These are phyloP conservation scores for Mormyrus hasselquistii DNA, from an alignment of 2,797 vertebrate genomes.

Conservation along the genomic window DNA sequence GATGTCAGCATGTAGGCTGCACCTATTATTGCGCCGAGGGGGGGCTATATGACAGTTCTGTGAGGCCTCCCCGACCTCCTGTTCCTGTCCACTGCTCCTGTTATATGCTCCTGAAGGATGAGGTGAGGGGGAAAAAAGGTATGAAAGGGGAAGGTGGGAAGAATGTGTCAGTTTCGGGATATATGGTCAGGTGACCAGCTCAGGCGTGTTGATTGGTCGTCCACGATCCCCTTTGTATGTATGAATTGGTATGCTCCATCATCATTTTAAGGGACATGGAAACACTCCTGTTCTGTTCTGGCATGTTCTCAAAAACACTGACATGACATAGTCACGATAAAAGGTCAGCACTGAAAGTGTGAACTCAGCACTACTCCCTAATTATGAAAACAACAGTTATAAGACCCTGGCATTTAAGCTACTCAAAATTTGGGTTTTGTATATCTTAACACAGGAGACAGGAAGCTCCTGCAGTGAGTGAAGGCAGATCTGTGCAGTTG, in stretches of 20 bases:
- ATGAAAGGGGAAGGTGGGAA: not conserved
- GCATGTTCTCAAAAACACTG: not conserved
- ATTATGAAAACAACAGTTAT: not conserved
- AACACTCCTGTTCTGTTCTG: not conserved
- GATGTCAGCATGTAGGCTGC: not conserved
- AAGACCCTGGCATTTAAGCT: not conserved
- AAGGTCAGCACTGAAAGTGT: not conserved
- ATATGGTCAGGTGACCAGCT: not conserved
- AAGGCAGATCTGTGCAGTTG: not conserved
- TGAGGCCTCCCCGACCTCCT: not conserved
- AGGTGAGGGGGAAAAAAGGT: conserved; percentile 31
- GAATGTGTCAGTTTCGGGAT: not conserved
- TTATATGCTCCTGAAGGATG: not conserved
- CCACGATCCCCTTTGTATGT: not conserved
- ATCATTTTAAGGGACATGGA: not conserved
- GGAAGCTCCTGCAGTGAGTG: not conserved
- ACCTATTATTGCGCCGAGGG: not conserved
- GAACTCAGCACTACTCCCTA: not conserved
- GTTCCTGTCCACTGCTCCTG: conserved; percentile 21
- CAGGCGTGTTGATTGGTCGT: not conserved
- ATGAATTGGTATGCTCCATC: not conserved
- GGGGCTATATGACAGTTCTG: not conserved
- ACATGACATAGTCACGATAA: not conserved
- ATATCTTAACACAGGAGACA: not conserved
- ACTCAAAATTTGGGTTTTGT: not conserved